phyloP scores from a whole-genome alignment of 1,140 invertebrate genomes.

The Papilio dardanus region DNA sequence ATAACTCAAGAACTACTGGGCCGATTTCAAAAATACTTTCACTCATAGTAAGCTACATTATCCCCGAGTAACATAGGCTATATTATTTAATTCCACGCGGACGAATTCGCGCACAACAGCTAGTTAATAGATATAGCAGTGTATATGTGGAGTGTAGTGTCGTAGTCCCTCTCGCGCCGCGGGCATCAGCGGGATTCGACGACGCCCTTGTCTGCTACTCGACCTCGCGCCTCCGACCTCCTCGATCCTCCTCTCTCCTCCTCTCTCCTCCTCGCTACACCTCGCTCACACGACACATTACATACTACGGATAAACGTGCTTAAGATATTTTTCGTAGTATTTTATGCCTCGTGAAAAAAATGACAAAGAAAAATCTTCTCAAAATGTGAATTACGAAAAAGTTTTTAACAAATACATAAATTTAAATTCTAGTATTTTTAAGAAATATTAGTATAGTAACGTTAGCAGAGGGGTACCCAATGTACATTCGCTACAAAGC shows the following conservation, averaged over 20 bases:
- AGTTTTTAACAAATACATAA: not conserved
- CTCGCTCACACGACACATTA: conserved; percentile 27
- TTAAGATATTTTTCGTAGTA: not conserved
- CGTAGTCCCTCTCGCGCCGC: conserved; percentile 32
- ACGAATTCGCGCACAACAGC: no score
- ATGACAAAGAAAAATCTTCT: not conserved
- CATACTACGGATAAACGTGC: not conserved
- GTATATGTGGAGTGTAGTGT: no score
- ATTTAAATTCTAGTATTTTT: no score
- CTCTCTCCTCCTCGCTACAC: conserved; percentile 40
- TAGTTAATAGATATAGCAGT: not conserved
- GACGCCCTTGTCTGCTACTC: conserved; percentile 46
- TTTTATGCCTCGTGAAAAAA: not conserved
- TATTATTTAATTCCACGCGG: no score
- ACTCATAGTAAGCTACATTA: no score
- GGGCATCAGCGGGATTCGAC: conserved; percentile 50
- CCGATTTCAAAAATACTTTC: no score
- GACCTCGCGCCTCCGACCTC: conserved; percentile 39
- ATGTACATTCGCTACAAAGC: no score
- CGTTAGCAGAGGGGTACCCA: no score
- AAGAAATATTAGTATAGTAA: no score
- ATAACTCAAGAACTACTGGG: no score
- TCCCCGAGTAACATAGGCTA: no score
- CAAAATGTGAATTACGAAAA: not conserved
- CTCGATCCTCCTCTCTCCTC: conserved; percentile 43